Percentiles rank a stretch among this genome's conserved stretches.
Conservation (phyloP, 2,113 vertebrate genomes). For the Podarcis raffonei region DNA sequence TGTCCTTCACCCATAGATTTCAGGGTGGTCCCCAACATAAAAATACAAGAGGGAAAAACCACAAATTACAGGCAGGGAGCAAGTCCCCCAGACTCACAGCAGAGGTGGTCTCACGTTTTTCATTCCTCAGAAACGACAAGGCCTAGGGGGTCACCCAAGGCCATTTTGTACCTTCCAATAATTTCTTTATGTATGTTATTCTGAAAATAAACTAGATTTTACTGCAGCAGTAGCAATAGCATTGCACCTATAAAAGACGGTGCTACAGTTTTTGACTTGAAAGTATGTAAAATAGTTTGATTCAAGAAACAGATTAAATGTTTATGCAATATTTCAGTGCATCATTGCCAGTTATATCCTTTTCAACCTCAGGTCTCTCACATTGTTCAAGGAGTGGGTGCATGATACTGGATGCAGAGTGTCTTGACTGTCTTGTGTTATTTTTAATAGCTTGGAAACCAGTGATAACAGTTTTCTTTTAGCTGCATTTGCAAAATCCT, state of each 20-base stretch:
- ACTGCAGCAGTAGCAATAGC: not conserved
- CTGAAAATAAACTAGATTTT: not conserved
- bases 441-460: not conserved
- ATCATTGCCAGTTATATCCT: not conserved
- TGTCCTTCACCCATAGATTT: no score
- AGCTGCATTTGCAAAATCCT: not conserved
- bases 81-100: no score
- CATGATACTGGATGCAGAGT: not conserved
- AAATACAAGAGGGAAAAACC: no score
- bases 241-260: not conserved
- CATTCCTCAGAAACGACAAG: not conserved
- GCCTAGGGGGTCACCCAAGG: not conserved
- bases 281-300: not conserved
- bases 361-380: not conserved
- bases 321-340: not conserved
- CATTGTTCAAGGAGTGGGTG: not conserved
- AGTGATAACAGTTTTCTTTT: not conserved
- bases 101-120: not conserved
- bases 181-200: not conserved
- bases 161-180: not conserved
- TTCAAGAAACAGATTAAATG: no score
- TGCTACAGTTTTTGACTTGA: not conserved
- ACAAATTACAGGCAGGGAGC: no score
- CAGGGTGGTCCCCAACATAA: no score
- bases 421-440: not conserved